Evolutionary conservation across 2,113 vertebrate genomes (phyloP), one percentile per base, ranked within the genome.

Genomic region (Lepus europaeus): DNA sequence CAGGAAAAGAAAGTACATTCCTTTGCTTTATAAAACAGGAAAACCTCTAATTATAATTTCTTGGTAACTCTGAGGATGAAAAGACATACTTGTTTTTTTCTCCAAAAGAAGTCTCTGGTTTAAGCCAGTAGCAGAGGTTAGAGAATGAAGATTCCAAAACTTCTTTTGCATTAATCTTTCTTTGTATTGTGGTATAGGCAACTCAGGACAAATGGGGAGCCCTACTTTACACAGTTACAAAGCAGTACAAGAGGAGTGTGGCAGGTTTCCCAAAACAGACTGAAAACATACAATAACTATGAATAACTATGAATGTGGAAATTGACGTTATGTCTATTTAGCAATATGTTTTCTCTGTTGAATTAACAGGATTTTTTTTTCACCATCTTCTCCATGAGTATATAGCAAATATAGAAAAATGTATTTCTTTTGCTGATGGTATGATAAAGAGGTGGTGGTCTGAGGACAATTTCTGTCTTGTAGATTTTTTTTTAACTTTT

Each of bases 11-110:
- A 87, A 95, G 87, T 93, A 85, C 56, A 91, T 93, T 72, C 31
- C 87, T 97, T 86, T 97, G 93, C 95, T 92, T 96, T 89, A 86
- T 29, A 89, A 74, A 96, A 94, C 90, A 95, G 96, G 95, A 97
- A 89, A 93, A 97, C 95, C 95, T 96, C 95, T 97, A 91, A 96
- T 97, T 97, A 97, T 70, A 90, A 96, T 94, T 97, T 97, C 92
- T 97, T 94, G 96, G 95, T 93, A 96, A 89, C 45, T 87, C 86
- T 29, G 76, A 95, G 93, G 83, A 92, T 86, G 89, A 95, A 97
- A 95, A 91, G 89, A 83, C 84, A 39, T 36, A 91, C 66, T 81
- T 59, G 17, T 59, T 59, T 59, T 59, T 59, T 59, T 59, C 56
- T 95, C 93, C 12, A 25, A 94, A 91, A 87, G 95, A 95, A 93